A percentile compares a stretch with the other conserved stretches of the same genome.
Conservation (phyloP, 2,888 invertebrate species). For the Hofmannophila pseudospretella region DNA sequence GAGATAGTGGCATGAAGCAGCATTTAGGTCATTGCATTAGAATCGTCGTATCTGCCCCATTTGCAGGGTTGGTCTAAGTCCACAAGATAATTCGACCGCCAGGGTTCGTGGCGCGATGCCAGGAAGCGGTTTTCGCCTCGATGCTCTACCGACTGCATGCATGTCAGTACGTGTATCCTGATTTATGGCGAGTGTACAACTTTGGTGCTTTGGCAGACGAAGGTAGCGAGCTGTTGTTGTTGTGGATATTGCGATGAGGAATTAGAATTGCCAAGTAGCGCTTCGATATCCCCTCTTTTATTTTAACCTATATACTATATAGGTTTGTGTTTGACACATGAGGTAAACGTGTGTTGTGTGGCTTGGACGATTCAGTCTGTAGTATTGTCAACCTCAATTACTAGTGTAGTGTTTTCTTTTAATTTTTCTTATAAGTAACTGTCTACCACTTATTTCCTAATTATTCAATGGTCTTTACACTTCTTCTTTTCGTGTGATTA, state of each 20-base stretch:
- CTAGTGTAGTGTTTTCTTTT: too few species aligned
- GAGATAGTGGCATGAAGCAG: too few species aligned
- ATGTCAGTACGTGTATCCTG: conserved; percentile 34
- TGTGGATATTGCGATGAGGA: not conserved
- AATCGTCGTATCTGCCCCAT: conserved; percentile 18
- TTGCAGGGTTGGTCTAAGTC: conserved; percentile 20
- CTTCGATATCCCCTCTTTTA: too few species aligned
- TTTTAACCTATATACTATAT: too few species aligned
- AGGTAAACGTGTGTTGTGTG: too few species aligned
- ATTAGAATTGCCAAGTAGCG: not conserved
- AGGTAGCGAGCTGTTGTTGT: conserved; percentile 19
- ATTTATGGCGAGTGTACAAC: conserved; percentile 37
- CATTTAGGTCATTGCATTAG: conserved; percentile 13
- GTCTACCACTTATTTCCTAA: too few species aligned
- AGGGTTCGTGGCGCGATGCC: conserved; percentile 57
- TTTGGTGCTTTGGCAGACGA: conserved; percentile 40
- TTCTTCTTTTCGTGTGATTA: too few species aligned
- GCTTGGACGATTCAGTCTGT: too few species aligned
- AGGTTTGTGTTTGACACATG: too few species aligned
- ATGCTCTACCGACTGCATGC: conserved; percentile 27
- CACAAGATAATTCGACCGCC: conserved; percentile 34
- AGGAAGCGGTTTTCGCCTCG: conserved; percentile 45
- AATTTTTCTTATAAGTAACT: too few species aligned
- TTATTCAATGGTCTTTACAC: too few species aligned
- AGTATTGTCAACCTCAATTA: too few species aligned